Evolutionary conservation across 2,888 invertebrate genomes (phyloP).

Genomic region (Cantharis nigra): DNA sequence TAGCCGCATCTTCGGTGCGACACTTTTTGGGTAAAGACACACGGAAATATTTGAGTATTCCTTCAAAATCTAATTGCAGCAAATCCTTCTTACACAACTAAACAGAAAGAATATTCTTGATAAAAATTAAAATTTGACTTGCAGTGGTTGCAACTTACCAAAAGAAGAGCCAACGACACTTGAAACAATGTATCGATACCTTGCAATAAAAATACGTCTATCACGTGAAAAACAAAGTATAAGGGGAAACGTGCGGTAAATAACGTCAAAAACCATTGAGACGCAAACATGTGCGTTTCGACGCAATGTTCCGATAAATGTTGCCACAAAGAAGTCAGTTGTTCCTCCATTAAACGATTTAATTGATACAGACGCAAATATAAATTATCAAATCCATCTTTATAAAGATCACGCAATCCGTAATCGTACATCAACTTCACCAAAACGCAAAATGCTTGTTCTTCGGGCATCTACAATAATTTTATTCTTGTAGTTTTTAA

Average conservation of each 20-base stretch:
- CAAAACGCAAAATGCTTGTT: conserved; percentile 96
- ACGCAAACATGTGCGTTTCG: conserved; percentile 98
- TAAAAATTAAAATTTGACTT: neutral
- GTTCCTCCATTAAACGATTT: conserved; percentile 91
- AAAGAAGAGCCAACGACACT: conserved; percentile 91
- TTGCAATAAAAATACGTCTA: conserved; percentile 94
- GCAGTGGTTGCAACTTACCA: conserved; percentile 60
- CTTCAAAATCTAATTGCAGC: conserved; percentile 93
- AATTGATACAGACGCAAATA: conserved; percentile 94
- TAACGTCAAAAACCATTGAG: conserved; percentile 99
- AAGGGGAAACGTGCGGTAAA: conserved; percentile 99
- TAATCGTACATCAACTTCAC: conserved; percentile 98
- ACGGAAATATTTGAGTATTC: conserved; percentile 96
- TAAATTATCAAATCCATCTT: conserved; percentile 94
- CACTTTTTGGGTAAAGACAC: conserved; percentile 97
- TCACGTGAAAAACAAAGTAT: conserved; percentile 93
- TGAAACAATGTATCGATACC: conserved; percentile 95
- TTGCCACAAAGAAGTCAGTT: conserved; percentile 77
- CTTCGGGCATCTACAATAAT: conserved; percentile 92
- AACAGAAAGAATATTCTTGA: conserved; percentile 35
- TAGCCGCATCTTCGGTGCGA: conserved; percentile 86
- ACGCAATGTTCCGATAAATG: conserved; percentile 83
- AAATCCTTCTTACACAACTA: conserved; percentile 86
- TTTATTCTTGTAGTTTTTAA: neutral
- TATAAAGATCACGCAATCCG: conserved; percentile 90